Base-by-base conservation (phyloP, 2,113 vertebrate genomes). In the Tympanuchus pallidicinctus region DNA sequence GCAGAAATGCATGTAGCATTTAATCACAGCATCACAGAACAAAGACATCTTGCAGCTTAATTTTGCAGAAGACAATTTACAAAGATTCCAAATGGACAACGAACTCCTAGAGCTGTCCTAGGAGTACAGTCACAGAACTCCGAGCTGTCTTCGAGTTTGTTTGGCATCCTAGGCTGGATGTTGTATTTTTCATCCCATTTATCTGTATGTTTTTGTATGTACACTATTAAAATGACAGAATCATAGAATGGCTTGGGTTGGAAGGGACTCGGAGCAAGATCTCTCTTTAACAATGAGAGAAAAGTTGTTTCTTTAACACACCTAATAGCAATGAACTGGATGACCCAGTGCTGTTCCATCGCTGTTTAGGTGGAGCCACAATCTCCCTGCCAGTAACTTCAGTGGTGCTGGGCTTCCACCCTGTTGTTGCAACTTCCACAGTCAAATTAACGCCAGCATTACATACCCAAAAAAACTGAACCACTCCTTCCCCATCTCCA, bases 281-380 rank as follows among this genome's bases (percentile, higher is more conserved):
- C 6, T 34, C 50, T 12, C 32, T 1, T 0, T 50, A 50, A 73
- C 63, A 75, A 71, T 28, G 60, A 13, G n/a, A 70, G 57, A 60
- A 66, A 17, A 8, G 16, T 21, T 63, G 77, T 47, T 78, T 67
- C 77, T 54, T 28, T 66, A 63, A 34, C 3, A 0, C 25, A 40
- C 59, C 73, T 54, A 83, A 79, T 28, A 47, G 57, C 72, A 57
- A 47, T 38, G 50, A 86, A 40, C 40, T 11, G 32, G 30, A 75
- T 91, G 72, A 86, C 75, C 61, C 12, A 32, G 34, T 12, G 17
- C 21, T 79, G 67, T 75, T 93, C 45, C 76, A 63, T 93, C 88
- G 71, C 30, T 32, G 4, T 32, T 91, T 86, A 88, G 88, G 84
- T 74, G 84, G 85, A 82, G 94, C 56, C 45, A 82, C 71, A 21